These are phyloP conservation scores for Neolamprologus sp. DNA, from an alignment of 2,113 vertebrate species.

Conservation along the genomic window DNA sequence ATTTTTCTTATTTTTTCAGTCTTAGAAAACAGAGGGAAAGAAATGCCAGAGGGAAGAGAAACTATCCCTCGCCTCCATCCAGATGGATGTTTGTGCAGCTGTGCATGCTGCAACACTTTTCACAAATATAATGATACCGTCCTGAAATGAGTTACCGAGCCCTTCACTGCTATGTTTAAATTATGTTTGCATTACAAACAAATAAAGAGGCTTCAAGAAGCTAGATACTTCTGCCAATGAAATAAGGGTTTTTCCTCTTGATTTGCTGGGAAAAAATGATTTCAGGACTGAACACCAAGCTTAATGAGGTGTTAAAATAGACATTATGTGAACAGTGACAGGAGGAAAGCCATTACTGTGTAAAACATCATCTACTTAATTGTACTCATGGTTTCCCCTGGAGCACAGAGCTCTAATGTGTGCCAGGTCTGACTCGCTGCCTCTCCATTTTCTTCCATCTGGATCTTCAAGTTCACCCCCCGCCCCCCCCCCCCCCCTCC, in stretches of 20 bases:
- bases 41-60: background rate
- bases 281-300: background rate
- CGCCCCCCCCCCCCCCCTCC: background rate
- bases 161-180: background rate
- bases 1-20: background rate
- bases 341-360: slow-evolving; percentile 30
- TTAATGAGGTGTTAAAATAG: slow-evolving; percentile 6
- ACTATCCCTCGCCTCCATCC: background rate
- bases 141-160: background rate
- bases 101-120: background rate
- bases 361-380: slow-evolving; percentile 39
- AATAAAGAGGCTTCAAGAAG: background rate
- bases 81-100: background rate
- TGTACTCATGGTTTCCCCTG: slow-evolving; percentile 32
- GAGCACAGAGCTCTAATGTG: slow-evolving; percentile 9
- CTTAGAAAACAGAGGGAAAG: background rate
- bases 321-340: slow-evolving; percentile 3
- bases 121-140: background rate
- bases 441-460: background rate
- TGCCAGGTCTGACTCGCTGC: background rate
- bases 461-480: background rate
- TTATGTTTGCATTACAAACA: background rate
- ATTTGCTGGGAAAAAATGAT: background rate
- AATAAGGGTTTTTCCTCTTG: background rate
- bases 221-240: background rate